phyloP scores from a whole-genome alignment of 1,140 invertebrate genomes.

The Penaeus indicus region DNA sequence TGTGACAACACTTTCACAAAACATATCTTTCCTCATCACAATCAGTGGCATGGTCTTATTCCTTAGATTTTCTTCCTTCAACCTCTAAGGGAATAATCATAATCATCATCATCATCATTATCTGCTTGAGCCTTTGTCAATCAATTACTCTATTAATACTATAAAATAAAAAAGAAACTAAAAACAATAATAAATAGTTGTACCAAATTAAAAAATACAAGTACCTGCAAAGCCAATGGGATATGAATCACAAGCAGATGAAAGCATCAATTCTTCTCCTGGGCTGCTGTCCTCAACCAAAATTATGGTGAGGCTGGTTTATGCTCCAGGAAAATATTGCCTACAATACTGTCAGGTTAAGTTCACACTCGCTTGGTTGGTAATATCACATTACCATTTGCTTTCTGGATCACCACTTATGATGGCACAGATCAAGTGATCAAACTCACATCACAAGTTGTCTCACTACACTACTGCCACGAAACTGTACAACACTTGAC shows the following conservation, averaged over 20 bases:
- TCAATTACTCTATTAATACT: constrained; percentile 44
- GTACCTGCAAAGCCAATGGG: constrained; percentile 60
- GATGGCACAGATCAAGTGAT: constrained; percentile 32
- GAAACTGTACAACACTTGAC: constrained; percentile 44
- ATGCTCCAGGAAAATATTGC: constrained; percentile 33
- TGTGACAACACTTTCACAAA: constrained; percentile 42
- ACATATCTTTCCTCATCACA: constrained; percentile 47
- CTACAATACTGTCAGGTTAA: constrained; percentile 40
- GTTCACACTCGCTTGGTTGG: constrained; percentile 47
- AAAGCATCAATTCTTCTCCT: constrained; percentile 58
- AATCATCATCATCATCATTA: constrained; percentile 34
- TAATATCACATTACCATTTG: constrained; percentile 47
- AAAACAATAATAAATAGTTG: constrained; percentile 32
- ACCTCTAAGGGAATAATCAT: constrained; percentile 34
- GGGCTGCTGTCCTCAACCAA: constrained; percentile 41
- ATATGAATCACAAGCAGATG: constrained; percentile 58
- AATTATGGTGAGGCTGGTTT: constrained; percentile 40
- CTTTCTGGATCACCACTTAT: constrained; percentile 39
- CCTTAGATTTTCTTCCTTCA: constrained; percentile 40
- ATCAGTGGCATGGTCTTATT: constrained; percentile 37
- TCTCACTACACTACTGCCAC: constrained; percentile 37
- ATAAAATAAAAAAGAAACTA: neutral
- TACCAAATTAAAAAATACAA: constrained; percentile 61
- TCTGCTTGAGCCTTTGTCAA: constrained; percentile 49
- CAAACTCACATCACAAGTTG: constrained; percentile 43